Percentiles rank a stretch among this genome's conserved stretches.
Conservation (phyloP, 1,140 invertebrate species). For the Anastatus disparis region DNA sequence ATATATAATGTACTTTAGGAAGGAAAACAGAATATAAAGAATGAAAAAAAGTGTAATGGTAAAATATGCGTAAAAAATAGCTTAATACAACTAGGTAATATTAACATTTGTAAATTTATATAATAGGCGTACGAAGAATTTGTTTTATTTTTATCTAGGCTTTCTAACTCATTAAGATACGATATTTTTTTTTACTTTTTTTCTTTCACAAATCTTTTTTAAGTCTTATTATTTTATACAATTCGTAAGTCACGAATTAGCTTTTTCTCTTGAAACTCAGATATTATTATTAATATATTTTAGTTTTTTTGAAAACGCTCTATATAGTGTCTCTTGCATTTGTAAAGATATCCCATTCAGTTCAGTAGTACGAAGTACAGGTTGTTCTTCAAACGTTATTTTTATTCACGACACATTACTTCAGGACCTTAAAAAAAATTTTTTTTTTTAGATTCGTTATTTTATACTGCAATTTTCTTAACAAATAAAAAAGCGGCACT, state of each 20-base stretch:
- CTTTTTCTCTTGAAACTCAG: neutral
- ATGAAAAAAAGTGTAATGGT: neutral
- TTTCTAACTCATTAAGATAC: slow-evolving; percentile 22
- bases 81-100: neutral
- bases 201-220: neutral
- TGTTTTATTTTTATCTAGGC: too few species aligned
- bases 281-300: slow-evolving; percentile 11
- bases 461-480: neutral
- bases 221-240: slow-evolving; percentile 15
- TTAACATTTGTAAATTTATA: neutral
- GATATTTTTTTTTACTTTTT: neutral
- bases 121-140: slow-evolving; percentile 22
- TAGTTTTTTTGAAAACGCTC: too few species aligned
- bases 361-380: too few species aligned
- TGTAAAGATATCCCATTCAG: too few species aligned
- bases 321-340: neutral
- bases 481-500: too few species aligned
- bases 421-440: slow-evolving; percentile 25
- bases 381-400: too few species aligned
- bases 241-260: neutral
- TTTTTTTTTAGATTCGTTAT: too few species aligned
- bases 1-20: neutral
- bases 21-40: too few species aligned
- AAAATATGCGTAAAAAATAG: slow-evolving; percentile 2
- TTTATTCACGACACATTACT: neutral